Evolutionary conservation across 2,113 vertebrate genomes (phyloP).

Genomic region (Tragelaphus strepsiceros): DNA sequence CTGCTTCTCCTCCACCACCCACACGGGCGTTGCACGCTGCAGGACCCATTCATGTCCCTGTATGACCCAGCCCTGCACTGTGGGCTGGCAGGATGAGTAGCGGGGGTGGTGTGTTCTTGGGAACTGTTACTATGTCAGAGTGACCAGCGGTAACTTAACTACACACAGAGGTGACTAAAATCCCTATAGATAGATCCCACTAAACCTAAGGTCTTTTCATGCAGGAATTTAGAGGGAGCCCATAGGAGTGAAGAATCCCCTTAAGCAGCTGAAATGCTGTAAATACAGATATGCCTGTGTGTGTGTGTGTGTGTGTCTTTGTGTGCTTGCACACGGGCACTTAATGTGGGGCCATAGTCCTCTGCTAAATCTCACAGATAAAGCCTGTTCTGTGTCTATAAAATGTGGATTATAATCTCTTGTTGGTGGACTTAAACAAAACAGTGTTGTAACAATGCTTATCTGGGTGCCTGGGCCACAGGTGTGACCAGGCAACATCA

Average conservation of each 20-base stretch:
- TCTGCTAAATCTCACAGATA: background rate
- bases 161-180: background rate
- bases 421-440: background rate
- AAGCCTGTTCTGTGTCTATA: background rate
- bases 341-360: background rate
- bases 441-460: background rate
- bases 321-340: too few relatives aligned
- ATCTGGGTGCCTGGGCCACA: background rate
- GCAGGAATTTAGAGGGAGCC: background rate
- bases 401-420: background rate
- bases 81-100: background rate
- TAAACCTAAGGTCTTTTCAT: background rate
- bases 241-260: background rate
- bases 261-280: background rate
- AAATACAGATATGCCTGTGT: fast-evolving
- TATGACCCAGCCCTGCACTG: fast-evolving
- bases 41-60: background rate
- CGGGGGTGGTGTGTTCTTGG: background rate
- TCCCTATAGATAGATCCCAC: background rate
- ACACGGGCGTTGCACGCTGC: fast-evolving
- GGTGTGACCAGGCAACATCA: background rate
- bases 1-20: background rate
- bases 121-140: background rate
- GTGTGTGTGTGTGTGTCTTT: fast-evolving
- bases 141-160: background rate